Evolutionary conservation across 1,140 invertebrate species (phyloP), one percentile per base, ranked within the genome.

Genomic region (Cherax quadricarinatus): DNA sequence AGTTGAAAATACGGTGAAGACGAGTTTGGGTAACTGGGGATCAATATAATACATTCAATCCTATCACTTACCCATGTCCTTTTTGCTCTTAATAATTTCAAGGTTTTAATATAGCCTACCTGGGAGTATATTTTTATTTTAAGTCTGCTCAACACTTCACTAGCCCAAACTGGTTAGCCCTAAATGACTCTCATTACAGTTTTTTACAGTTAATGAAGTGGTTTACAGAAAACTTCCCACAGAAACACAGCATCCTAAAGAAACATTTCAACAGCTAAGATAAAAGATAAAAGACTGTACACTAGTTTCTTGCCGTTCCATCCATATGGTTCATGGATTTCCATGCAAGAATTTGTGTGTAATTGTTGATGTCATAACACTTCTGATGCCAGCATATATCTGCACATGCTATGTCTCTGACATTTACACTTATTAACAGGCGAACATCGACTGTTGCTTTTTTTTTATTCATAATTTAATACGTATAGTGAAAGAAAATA

Each of bases 1-100:
- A 93, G 70, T 86, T 85, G 66, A 83, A 57, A 86, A 81, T 57
- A 75, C 78, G n/a, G 86, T 73, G 62, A 81, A 88, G 78, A 84
- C 24, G 81, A 84, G 18, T 84, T n/a, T 80, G 85, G 49, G 62
- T 62, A 86, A 53, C 53, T 70, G 60, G 53, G 53, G 5, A 14
- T 5, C 53, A 10, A 66, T 66, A 18, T 66, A 66, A 66, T 10
- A 21, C 62, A 66, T 16, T 66, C 62, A 66, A 66, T 66, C 5
- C 18, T 66, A 66, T 18, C 14, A 18, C 16, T 66, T 66, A 21
- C 14, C 5, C 1, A 66, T 18, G 62, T 66, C 62, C 62, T 66
- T 41, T 41, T 41, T 41, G 30, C 30, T 41, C 30, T 41, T 18
- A 66, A 66, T 66, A 66, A 1, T 66, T 1, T n/a, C 14, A 66